phyloP scores from a whole-genome alignment of 2,113 vertebrate species.

The Prunella himalayana region DNA sequence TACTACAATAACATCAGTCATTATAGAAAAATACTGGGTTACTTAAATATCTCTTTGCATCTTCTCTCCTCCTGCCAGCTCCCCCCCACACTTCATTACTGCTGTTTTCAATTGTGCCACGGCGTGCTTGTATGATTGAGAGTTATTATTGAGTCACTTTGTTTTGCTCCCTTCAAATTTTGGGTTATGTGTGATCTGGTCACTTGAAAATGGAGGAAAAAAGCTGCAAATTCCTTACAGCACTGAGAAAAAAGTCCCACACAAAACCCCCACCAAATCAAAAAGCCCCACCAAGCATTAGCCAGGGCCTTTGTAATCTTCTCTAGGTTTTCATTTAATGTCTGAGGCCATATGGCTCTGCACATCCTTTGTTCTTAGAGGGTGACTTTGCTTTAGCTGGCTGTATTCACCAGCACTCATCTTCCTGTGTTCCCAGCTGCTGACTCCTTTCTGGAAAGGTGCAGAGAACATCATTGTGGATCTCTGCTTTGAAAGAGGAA shows the following conservation, averaged over 20 bases:
- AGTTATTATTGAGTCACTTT: slow-evolving; percentile 17
- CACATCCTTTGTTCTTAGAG: neutral
- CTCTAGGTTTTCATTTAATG: neutral
- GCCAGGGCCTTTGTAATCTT: neutral
- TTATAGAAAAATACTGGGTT: neutral
- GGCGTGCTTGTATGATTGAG: neutral
- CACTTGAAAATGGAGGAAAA: neutral
- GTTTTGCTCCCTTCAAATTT: neutral
- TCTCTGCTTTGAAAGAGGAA: neutral
- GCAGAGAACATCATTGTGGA: neutral
- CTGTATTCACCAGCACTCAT: neutral
- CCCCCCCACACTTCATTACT: neutral
- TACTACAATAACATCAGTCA: neutral
- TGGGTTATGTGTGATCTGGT: neutral
- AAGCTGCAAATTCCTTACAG: neutral
- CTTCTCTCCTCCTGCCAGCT: neutral
- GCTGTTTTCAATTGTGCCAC: neutral
- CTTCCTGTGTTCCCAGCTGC: neutral
- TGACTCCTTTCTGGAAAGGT: neutral
- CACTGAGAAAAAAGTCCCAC: neutral
- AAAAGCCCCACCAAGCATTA: neutral
- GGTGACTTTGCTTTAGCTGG: neutral
- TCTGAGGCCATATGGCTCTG: neutral
- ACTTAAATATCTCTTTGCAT: slow-evolving; percentile 16
- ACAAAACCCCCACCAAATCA: neutral